Percentiles rank a stretch among this genome's conserved stretches.
Conservation (phyloP, 2,888 invertebrate genomes). For the Elegia similella region DNA sequence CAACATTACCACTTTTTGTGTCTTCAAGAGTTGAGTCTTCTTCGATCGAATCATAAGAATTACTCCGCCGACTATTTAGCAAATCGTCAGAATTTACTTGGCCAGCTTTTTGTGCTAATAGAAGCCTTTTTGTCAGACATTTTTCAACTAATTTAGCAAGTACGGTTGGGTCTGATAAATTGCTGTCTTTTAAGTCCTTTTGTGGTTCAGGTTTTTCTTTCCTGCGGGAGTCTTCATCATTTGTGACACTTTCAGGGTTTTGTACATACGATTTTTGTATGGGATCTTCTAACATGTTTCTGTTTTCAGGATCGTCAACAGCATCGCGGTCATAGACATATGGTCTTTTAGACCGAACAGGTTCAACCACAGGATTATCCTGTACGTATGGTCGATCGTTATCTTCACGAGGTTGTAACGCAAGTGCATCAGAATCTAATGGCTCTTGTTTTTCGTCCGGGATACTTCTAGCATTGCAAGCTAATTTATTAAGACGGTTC, state of each 20-base stretch:
- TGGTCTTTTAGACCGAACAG: background rate
- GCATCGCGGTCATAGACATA: background rate
- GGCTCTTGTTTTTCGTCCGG: background rate
- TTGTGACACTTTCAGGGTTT: background rate
- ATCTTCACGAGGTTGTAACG: slow-evolving; percentile 3
- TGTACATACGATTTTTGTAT: background rate
- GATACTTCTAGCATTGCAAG: background rate
- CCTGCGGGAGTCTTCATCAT: background rate
- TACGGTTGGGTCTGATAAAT: slow-evolving; percentile 1
- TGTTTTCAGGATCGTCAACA: background rate
- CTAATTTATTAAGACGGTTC: background rate
- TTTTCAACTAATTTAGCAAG: slow-evolving; percentile 4
- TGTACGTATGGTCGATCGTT: background rate
- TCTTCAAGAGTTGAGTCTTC: background rate
- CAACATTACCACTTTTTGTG: background rate
- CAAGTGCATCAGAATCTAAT: background rate
- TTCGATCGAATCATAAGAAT: background rate
- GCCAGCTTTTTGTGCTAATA: background rate
- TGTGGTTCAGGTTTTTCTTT: background rate
- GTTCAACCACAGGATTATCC: background rate
- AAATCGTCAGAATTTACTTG: background rate
- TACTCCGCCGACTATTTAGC: background rate
- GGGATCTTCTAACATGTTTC: background rate
- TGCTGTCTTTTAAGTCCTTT: background rate
- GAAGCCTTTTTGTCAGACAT: background rate